Evolutionary conservation across 2,888 invertebrate species (phyloP).

Genomic region (Hypomecis atomaria): DNA sequence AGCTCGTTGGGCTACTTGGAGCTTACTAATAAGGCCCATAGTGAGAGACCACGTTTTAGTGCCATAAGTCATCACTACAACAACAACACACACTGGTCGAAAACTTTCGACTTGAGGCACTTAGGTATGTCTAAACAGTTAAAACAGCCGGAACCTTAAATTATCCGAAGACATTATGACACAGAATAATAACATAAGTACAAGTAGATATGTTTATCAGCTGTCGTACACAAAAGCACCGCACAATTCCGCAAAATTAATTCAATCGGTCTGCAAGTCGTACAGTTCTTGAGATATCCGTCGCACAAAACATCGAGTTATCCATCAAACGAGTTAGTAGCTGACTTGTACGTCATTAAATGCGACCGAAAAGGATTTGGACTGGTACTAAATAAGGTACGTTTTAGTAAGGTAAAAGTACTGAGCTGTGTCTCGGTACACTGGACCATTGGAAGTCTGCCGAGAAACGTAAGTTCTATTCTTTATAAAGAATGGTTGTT

Average conservation of each 20-base stretch:
- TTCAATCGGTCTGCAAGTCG: constrained; percentile 48
- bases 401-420: constrained; percentile 69
- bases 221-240: constrained; percentile 8
- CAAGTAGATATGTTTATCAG: no score
- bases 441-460: not conserved
- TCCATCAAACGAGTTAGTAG: constrained; percentile 72
- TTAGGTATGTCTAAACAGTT: no score
- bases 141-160: no score
- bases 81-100: no score
- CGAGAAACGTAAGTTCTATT: not conserved
- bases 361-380: constrained; percentile 78
- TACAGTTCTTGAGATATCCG: constrained; percentile 62
- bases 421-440: constrained; percentile 26
- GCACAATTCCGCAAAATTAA: constrained; percentile 26
- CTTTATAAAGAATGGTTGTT: no score
- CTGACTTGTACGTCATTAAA: constrained; percentile 75
- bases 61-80: no score
- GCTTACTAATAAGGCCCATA: no score
- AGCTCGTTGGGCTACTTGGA: no score
- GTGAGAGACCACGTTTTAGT: no score
- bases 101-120: no score
- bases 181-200: no score
- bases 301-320: constrained; percentile 64
- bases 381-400: constrained; percentile 71
- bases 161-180: no score